Evolutionary conservation across 2,797 vertebrate genomes (phyloP), one percentile per base, ranked within the genome.

Genomic region (Oreochromis mossambicus): DNA sequence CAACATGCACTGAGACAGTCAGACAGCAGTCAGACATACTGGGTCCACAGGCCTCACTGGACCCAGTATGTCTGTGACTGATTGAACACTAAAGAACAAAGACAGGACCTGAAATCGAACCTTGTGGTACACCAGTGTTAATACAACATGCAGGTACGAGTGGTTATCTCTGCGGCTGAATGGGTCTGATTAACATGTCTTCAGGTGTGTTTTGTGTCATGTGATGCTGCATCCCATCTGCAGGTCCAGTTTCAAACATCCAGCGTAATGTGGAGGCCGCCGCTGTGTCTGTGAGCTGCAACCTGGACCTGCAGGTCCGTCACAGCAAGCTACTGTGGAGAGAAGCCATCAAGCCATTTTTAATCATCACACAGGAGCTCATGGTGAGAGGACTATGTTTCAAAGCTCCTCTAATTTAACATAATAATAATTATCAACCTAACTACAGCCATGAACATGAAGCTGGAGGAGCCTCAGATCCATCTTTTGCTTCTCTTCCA

Each of bases 231-330:
- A 13, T 70, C 24, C 17, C 10, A 1, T 48, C 10, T 26, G 2
- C 92, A 98, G 98, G 98, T 21, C 98, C 98, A 0, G 86, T 95
- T 26, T 50, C 91, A 32, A 99, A 99, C 88, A 85, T 97, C 17
- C 94, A 95, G 84, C 55, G 86, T 21, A 99, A 99, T 61, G 82
- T 98, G 38, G 92, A 96, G 6, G 89, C 96, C 2, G 96, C 97
- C 2, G 94, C 96, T 0, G 89, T 95, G 2, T 97, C 98, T 0
- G 91, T 99, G 86, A 96, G 96, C 82, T 99, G 98, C 46, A 97
- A 97, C 0, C 93, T 97, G 50, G 98, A 99, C 79, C 94, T 98
- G 26, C 98, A 99, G 92, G 82, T 99, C 6, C 95, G 96, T 56
- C 96, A 98, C 88, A 96, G 96, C 43, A 92, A 88, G 4, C 4